phyloP scores from a whole-genome alignment of 2,113 vertebrate genomes.

The Sylvietta virens region DNA sequence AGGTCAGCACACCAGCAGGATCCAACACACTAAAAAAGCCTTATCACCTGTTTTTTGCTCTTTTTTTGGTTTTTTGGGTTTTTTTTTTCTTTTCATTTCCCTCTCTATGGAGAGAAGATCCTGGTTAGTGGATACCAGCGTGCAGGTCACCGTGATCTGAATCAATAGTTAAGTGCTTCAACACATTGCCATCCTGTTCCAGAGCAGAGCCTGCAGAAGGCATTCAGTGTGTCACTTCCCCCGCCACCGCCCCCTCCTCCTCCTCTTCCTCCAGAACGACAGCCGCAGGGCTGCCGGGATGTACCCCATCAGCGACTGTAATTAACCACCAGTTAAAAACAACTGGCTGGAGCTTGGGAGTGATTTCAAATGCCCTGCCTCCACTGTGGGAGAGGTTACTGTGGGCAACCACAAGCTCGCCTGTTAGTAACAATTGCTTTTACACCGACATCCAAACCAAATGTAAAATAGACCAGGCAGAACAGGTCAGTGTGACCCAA shows the following conservation, averaged over 20 bases:
- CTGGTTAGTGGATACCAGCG: constrained; percentile 56
- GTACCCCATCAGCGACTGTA: neutral
- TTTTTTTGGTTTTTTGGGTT: neutral
- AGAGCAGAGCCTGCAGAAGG: constrained; percentile 29
- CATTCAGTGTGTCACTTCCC: neutral
- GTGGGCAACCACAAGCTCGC: constrained; percentile 53
- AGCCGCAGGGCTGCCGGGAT: neutral
- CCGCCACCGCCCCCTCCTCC: neutral
- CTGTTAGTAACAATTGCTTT: constrained; percentile 69
- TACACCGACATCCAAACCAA: constrained; percentile 72
- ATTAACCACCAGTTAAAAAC: constrained; percentile 22
- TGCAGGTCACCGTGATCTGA: constrained; percentile 62
- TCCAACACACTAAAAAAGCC: accelerated
- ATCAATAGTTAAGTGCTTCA: constrained; percentile 62
- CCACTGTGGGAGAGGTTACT: constrained; percentile 45
- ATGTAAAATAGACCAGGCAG: constrained; percentile 70
- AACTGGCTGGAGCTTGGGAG: constrained; percentile 5
- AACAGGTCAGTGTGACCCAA: constrained; percentile 74
- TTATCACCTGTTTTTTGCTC: neutral
- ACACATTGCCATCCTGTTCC: constrained; percentile 24
- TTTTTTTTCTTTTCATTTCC: neutral
- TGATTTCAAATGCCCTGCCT: constrained; percentile 12
- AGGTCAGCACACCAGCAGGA: neutral
- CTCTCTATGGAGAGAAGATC: neutral
- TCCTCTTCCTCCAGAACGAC: neutral